Percentiles rank a stretch among this genome's conserved stretches.
Evolutionary conservation across 2,113 vertebrate species (phyloP).

Genomic region (Lampris incognitus): DNA sequence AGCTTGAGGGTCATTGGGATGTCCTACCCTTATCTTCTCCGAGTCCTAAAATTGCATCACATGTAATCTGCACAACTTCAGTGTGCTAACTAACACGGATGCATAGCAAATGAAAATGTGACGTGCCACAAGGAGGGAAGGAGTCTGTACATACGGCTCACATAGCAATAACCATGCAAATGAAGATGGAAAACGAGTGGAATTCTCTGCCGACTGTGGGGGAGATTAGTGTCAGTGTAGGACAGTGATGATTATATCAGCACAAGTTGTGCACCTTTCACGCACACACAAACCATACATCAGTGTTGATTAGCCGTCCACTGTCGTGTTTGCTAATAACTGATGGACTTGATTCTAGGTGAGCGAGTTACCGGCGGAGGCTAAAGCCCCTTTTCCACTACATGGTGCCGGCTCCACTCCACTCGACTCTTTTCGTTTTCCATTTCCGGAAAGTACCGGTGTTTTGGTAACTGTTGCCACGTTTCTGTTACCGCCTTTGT

Average conservation of each 20-base stretch:
- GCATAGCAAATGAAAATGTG: constrained; percentile 29
- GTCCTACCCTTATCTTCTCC: constrained; percentile 40
- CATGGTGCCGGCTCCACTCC: too few species aligned
- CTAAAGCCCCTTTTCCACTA: too few species aligned
- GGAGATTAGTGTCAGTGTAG: constrained; percentile 6
- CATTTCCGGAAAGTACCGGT: too few species aligned
- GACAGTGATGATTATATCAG: constrained; percentile 31
- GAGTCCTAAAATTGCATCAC: constrained; percentile 33
- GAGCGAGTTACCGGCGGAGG: too few species aligned
- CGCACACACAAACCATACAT: constrained; percentile 32
- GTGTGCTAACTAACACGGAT: constrained; percentile 40
- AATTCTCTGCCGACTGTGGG: neutral
- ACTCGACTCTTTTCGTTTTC: too few species aligned
- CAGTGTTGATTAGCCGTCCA: constrained; percentile 1
- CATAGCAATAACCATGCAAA: neutral
- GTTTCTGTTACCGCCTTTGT: too few species aligned
- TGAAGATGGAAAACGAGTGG: too few species aligned
- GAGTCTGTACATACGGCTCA: neutral
- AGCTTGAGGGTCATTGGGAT: constrained; percentile 53
- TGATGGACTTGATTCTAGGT: neutral
- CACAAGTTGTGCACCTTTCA: constrained; percentile 22
- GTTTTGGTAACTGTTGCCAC: too few species aligned
- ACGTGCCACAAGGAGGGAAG: neutral
- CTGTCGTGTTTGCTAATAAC: neutral
- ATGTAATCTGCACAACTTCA: constrained; percentile 37